Evolutionary conservation across 2,113 vertebrate species (phyloP).

Genomic region (Vicugna pacos): DNA sequence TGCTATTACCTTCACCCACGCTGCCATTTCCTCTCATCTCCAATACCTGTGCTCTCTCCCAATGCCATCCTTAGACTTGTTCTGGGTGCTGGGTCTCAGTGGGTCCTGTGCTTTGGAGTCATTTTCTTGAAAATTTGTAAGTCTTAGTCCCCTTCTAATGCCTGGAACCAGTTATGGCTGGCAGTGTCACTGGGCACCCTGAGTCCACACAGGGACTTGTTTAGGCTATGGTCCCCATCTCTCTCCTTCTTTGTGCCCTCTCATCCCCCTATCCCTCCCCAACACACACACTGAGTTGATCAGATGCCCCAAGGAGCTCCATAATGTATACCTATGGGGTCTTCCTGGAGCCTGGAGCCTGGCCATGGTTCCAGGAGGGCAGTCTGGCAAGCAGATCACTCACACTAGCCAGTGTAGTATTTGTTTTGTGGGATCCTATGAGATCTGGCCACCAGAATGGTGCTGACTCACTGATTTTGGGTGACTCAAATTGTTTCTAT

Average conservation of each 20-base stretch:
- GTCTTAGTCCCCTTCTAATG: background rate
- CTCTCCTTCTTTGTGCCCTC: too few relatives aligned
- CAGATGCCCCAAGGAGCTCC: background rate
- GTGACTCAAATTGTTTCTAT: background rate
- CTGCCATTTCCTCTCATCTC: background rate
- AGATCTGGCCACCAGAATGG: background rate
- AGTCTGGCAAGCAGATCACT: background rate
- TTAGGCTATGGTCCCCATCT: rapidly evolving
- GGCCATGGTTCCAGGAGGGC: background rate
- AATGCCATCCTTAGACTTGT: background rate
- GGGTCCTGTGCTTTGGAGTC: background rate
- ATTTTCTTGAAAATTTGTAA: background rate
- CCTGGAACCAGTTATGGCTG: background rate
- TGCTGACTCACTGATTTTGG: background rate
- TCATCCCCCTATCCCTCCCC: too few relatives aligned
- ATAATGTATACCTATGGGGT: background rate
- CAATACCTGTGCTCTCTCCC: rapidly evolving
- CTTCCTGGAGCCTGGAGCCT: too few relatives aligned
- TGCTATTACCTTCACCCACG: rapidly evolving
- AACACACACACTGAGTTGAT: background rate
- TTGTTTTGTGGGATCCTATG: background rate
- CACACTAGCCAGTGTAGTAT: rapidly evolving
- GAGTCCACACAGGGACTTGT: background rate
- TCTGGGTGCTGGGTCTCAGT: background rate
- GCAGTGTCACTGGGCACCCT: background rate